Conservation (phyloP, 1,140 invertebrate species). For the Macrocentrus cingulum region DNA sequence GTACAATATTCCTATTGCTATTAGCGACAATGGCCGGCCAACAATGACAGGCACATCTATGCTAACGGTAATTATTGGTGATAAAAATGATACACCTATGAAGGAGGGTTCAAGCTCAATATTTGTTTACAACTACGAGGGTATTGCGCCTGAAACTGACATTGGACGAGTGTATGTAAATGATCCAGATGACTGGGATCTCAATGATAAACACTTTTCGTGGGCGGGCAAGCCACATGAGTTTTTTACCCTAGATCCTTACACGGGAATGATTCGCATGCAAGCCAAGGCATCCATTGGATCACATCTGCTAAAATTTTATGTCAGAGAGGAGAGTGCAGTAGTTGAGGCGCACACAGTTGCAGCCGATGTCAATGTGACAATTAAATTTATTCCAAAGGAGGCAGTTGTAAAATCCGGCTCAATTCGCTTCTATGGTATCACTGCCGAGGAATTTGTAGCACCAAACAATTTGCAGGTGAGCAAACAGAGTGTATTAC, state of each 20-base stretch:
- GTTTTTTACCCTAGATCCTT: conserved; percentile 69
- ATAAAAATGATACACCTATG: conserved; percentile 88
- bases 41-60: conserved; percentile 73
- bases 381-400: conserved; percentile 81
- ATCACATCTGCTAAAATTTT: conserved; percentile 70
- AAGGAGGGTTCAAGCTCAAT: conserved; percentile 79
- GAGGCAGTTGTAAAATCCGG: conserved; percentile 89
- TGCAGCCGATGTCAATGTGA: conserved; percentile 78
- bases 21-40: conserved; percentile 78
- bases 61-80: conserved; percentile 84
- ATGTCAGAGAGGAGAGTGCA: conserved; percentile 68
- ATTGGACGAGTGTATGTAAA: conserved; percentile 89
- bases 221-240: conserved; percentile 62
- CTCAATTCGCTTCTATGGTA: conserved; percentile 80
- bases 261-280: conserved; percentile 85
- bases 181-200: conserved; percentile 92
- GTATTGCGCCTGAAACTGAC: conserved; percentile 71
- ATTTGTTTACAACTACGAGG: conserved; percentile 89
- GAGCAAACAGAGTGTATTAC: conserved; percentile 75
- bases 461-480: conserved; percentile 64
- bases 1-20: conserved; percentile 84
- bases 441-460: conserved; percentile 84
- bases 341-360: conserved; percentile 65
- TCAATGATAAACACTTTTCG: conserved; percentile 81
- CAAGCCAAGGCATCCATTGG: conserved; percentile 68